Evolutionary conservation across 64 coral and sea anemone species (phyloP).

Genomic region (Montipora sp.): DNA sequence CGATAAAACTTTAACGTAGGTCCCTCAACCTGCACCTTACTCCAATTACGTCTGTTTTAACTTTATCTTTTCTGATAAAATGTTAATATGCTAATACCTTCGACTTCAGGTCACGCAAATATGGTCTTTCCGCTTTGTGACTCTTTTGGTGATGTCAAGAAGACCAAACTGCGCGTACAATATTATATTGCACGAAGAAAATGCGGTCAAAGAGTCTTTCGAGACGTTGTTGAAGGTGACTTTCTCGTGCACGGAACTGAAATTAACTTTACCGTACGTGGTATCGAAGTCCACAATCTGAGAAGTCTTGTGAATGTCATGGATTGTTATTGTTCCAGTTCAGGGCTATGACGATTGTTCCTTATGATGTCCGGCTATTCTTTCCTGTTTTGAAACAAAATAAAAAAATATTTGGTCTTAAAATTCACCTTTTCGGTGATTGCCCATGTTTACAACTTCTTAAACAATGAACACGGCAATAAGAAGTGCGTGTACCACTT

Average conservation of each 20-base stretch:
- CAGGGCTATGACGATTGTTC: background rate
- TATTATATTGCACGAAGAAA: background rate
- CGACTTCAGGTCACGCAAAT: conserved; percentile 2
- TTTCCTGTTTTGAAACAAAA: conserved; percentile 22
- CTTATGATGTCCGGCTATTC: background rate
- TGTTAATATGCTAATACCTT: conserved; percentile 11
- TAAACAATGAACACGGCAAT: background rate
- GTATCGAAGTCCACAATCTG: background rate
- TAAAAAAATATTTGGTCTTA: conserved; percentile 5
- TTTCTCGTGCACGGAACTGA: background rate
- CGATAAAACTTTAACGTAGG: background rate
- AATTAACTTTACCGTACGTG: background rate
- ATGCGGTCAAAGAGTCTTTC: background rate
- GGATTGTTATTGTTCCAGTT: background rate
- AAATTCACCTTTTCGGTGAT: background rate
- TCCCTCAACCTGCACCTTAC: background rate
- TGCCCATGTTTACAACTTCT: background rate
- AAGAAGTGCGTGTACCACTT: no score
- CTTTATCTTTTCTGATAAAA: background rate
- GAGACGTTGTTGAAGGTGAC: background rate
- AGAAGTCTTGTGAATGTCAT: background rate
- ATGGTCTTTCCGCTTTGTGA: background rate
- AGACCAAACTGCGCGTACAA: background rate
- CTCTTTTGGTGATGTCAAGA: background rate
- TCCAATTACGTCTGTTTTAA: background rate